These are phyloP conservation scores for Apteryx owenii DNA, from an alignment of 2,113 vertebrate species.

Conservation along the genomic window DNA sequence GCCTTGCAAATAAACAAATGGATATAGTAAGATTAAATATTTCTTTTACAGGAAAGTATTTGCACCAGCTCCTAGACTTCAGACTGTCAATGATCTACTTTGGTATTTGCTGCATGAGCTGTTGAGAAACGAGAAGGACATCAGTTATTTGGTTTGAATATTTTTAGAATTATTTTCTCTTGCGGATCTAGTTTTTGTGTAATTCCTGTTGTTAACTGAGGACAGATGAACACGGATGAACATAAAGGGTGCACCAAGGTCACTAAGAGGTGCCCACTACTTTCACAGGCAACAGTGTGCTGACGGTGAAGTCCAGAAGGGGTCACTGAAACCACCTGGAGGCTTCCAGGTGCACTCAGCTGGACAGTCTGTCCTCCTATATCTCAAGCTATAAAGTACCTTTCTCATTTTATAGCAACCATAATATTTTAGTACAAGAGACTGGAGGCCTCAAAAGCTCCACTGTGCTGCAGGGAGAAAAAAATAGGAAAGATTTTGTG, in stretches of 20 bases:
- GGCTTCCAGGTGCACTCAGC: neutral
- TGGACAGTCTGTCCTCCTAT: neutral
- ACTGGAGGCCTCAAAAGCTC: neutral
- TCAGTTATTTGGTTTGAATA: neutral
- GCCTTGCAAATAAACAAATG: neutral
- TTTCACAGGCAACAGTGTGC: neutral
- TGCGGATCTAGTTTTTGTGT: neutral
- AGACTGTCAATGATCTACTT: neutral
- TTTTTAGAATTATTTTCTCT: neutral
- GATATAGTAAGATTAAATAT: neutral
- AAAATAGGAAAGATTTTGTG: neutral
- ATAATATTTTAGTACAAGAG: neutral
- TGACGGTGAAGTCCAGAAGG: neutral
- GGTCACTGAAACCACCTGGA: neutral
- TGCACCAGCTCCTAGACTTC: neutral
- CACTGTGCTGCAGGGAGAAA: neutral
- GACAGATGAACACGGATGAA: fast-evolving
- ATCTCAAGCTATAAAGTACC: neutral
- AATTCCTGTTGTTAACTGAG: neutral
- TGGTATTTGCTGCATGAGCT: neutral
- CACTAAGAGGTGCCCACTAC: neutral
- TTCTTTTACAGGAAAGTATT: neutral
- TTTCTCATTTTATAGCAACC: neutral
- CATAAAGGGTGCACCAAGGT: neutral
- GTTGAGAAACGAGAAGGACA: neutral